A percentile compares a stretch with the other conserved stretches of the same genome.
phyloP scores from a whole-genome alignment of 2,797 vertebrate genomes.

The Allobates femoralis region DNA sequence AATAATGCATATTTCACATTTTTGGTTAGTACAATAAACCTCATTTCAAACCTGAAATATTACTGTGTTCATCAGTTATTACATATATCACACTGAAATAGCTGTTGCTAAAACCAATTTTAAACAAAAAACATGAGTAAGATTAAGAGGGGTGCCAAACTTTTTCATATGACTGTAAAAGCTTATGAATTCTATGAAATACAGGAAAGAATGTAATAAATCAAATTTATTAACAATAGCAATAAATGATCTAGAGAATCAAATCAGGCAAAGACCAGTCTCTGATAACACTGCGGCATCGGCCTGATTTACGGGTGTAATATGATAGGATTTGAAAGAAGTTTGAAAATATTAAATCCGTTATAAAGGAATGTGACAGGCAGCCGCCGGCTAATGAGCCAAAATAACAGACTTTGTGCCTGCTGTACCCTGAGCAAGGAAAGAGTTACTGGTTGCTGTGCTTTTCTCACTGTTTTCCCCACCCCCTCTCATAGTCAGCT shows the following conservation, averaged over 20 bases:
- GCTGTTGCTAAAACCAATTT: too few species aligned
- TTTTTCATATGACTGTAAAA: too few species aligned
- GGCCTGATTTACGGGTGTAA: not conserved
- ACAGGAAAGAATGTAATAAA: too few species aligned
- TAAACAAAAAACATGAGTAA: too few species aligned
- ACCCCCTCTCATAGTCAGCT: conserved; percentile 48
- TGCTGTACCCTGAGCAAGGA: not conserved
- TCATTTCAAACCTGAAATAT: too few species aligned
- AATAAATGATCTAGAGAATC: not conserved
- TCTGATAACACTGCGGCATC: not conserved
- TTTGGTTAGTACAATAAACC: too few species aligned
- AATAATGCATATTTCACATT: too few species aligned
- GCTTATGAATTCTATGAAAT: too few species aligned
- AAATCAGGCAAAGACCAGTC: not conserved
- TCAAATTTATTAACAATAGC: not conserved
- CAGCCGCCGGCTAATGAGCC: not conserved
- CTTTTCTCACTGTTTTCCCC: not conserved
- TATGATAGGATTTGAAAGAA: not conserved
- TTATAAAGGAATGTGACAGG: not conserved
- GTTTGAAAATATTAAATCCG: conserved; percentile 7
- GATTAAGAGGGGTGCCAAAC: too few species aligned
- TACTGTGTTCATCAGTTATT: too few species aligned
- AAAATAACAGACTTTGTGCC: not conserved
- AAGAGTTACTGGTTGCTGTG: conserved; percentile 45
- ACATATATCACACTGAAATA: too few species aligned